Base-by-base conservation (phyloP, 2,797 vertebrate species). In the Lepilemur ruficaudatus region DNA sequence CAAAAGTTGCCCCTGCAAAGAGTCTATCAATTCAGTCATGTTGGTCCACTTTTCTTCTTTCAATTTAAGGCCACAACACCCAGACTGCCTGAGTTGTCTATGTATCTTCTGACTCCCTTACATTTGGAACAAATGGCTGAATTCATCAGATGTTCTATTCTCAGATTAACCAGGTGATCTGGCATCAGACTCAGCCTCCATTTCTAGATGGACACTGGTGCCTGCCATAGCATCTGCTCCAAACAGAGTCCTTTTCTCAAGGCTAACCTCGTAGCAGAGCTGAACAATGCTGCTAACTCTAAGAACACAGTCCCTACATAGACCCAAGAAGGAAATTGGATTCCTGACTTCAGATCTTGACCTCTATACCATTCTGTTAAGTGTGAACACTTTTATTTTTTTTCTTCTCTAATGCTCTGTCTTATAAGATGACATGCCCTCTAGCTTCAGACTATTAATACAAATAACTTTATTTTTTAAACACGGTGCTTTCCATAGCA, bases 381-480 rank as follows among this genome's bases (percentile, higher is more conserved):
- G 14, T 28, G 4, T 95, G 38, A 75, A 2, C 30, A 32, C 9
- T 83, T 46, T 61, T 52, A 57, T 92, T 92, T 94, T 92, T 96
- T 88, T 91, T 25, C 32, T 94, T 97, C 70, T 35, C 69, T 67
- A 73, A 46, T 32, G 0, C 50, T 95, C n/a, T 88, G 28, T 82
- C 52, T 97, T 95, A 87, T 94, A 76, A 90, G 75, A 72, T n/a
- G 0, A 94, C 98, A 93, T 52, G 23, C n/a, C 93, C 57, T 92
- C 97, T 97, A 91, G 80, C 73, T 98, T 98, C 48, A 81, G 20
- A 43, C 88, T 67, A 10, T 57, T 57, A 57, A 57, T 57, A 38
- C 38, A 97, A 95, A 88, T 48, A 93, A 96, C 43, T 79, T 70
- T 80, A 76, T 73, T 79, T 91, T 97, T 87, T 94, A 67, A 52